Conservation (phyloP, 1,140 invertebrate genomes). For the Zaprionus gabonicus region DNA sequence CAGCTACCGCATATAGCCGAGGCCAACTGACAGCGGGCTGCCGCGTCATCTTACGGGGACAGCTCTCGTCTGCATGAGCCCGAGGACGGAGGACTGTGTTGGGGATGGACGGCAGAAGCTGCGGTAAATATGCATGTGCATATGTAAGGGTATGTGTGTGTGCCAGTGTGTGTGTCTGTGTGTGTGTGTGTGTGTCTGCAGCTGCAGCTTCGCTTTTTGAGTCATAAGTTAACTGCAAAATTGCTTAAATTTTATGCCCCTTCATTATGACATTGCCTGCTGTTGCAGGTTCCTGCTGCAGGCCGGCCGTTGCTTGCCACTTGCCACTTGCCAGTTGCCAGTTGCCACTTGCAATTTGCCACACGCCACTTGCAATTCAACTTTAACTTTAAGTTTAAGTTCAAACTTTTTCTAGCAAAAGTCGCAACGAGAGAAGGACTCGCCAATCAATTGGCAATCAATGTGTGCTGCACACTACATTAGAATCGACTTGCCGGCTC, state of each 20-base stretch:
- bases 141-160: slow-evolving; percentile 32
- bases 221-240: slow-evolving; percentile 58
- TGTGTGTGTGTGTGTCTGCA: slow-evolving; percentile 8
- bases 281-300: slow-evolving; percentile 8
- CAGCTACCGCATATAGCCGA: not conserved
- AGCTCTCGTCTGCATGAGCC: slow-evolving; percentile 53
- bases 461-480: slow-evolving; percentile 47
- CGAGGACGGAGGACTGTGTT: not conserved
- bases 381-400: slow-evolving; percentile 19
- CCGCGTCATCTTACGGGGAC: not conserved
- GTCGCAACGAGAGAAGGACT: slow-evolving; percentile 3
- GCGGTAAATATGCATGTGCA: slow-evolving; percentile 50
- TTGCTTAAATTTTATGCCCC: slow-evolving; percentile 42
- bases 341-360: slow-evolving; percentile 7
- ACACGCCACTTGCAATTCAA: slow-evolving; percentile 8
- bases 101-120: slow-evolving; percentile 31
- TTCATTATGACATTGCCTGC: slow-evolving; percentile 19
- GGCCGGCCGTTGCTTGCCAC: not conserved
- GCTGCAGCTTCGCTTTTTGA: slow-evolving; percentile 17
- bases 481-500: slow-evolving; percentile 15
- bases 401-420: not conserved
- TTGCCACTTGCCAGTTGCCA: slow-evolving; percentile 10
- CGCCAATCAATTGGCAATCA: slow-evolving; percentile 74
- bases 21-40: not conserved
- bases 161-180: not conserved